Evolutionary conservation across 2,888 invertebrate species (phyloP).

Genomic region (Meiosimyza platycephala): DNA sequence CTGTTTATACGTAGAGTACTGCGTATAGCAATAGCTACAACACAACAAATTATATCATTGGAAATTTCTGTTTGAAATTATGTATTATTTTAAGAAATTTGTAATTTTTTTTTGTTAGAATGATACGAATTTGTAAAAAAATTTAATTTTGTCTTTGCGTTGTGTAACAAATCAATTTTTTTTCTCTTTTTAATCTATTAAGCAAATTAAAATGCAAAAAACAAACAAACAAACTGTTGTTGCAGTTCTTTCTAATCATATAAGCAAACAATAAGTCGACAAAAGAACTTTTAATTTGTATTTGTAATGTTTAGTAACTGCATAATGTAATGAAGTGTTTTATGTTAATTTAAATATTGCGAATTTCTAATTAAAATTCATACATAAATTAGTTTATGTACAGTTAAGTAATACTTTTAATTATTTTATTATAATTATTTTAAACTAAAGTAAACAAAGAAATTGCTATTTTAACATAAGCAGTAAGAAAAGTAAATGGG

Average conservation of each 20-base stretch:
- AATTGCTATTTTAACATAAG: constrained; percentile 21
- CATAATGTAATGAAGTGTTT: constrained; percentile 20
- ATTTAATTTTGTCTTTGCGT: too few relatives aligned
- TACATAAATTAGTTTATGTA: constrained; percentile 42
- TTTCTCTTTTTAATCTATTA: background rate
- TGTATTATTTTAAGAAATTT: too few relatives aligned
- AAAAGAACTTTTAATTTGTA: constrained; percentile 17
- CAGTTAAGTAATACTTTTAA: constrained; percentile 41
- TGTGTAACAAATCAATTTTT: background rate
- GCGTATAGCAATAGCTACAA: too few relatives aligned
- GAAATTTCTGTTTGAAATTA: too few relatives aligned
- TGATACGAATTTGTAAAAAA: too few relatives aligned
- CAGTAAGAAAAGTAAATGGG: constrained; percentile 7
- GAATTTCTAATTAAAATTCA: constrained; percentile 30
- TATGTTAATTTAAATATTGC: constrained; percentile 19
- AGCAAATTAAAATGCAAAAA: too few relatives aligned
- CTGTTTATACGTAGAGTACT: too few relatives aligned
- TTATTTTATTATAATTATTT: constrained; percentile 21
- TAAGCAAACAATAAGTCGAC: background rate
- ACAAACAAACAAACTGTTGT: too few relatives aligned
- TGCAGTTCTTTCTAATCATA: constrained; percentile 6
- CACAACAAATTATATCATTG: too few relatives aligned
- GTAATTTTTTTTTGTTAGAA: too few relatives aligned
- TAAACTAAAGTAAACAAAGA: constrained; percentile 9
- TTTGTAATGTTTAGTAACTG: constrained; percentile 23